Evolutionary conservation across 2,797 vertebrate species (phyloP), one percentile per base, ranked within the genome.

Genomic region (Benthosema pterotum): DNA sequence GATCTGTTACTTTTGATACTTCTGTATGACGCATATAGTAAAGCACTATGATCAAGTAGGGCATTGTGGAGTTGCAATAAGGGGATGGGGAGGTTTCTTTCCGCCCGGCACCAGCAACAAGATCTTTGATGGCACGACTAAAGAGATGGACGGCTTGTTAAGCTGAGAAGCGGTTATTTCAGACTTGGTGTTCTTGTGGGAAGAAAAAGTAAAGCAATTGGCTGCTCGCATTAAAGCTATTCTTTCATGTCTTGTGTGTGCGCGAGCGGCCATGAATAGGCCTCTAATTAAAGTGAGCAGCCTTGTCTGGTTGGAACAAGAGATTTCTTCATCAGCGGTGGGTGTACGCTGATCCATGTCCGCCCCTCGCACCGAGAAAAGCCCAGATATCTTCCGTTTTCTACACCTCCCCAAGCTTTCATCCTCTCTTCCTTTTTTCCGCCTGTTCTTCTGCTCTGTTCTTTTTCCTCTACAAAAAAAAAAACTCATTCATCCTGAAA

Each of bases 271-370:
- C 25, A 51, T 50, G 83, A 70, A 69, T 67, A 60, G 16, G 50
- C 74, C 32, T 69, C 74, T 86, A 87, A 92, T 89, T 85, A 88
- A 89, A 86, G 77, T 48, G 57, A 81, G 57, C 67, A 54, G 55
- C 52, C 57, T 67, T 61, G 47, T 77, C 67, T 75, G 48, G 70
- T 76, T 60, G 55, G 55, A 83, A 67, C 70, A 69, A 38, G 71
- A 83, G 75, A 79, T 51, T 18, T 86, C 84, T 88, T 79, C 76
- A 75, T 84, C 76, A 72, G 78, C 63, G 28, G 75, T 13, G 56
- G 54, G 51, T 56, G 62, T 75, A 74, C 54, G 68, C 85, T 67
- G 75, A 83, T 84, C 77, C 79, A 75, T 53, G 54, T 77, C 82
- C 68, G 47, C 75, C 77, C 74, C 77, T 75, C 79, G 79, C 72